Percentiles rank a stretch among this genome's conserved stretches.
These are phyloP conservation scores for Apteryx mantelli DNA, from an alignment of 2,113 vertebrate genomes.

Conservation along the genomic window DNA sequence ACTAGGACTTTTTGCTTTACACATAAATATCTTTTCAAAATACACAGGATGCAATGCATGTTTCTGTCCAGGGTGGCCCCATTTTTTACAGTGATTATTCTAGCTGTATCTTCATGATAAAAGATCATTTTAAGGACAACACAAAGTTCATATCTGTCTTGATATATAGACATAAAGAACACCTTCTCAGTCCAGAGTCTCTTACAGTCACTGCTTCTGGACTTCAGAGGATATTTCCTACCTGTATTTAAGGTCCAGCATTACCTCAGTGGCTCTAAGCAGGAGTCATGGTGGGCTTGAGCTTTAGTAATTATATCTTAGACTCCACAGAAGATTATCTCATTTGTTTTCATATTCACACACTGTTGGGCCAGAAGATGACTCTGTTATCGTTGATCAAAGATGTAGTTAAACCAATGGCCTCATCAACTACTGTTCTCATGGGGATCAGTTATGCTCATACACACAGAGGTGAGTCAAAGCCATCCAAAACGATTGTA, in stretches of 20 bases:
- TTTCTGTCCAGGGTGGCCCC: not conserved
- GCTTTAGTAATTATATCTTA: not conserved
- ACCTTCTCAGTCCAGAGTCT: not conserved
- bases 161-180: slow-evolving; percentile 1
- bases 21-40: not conserved
- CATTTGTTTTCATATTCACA: slow-evolving; percentile 43
- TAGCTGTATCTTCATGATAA: not conserved
- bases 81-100: slow-evolving; percentile 15
- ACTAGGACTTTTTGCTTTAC: not conserved
- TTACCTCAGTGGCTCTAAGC: not conserved
- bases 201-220: not conserved
- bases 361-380: not conserved
- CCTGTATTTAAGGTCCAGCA: not conserved
- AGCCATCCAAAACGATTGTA: not conserved
- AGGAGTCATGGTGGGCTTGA: not conserved
- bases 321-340: slow-evolving; percentile 5
- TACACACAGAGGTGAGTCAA: not conserved
- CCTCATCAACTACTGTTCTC: not conserved
- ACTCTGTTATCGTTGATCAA: not conserved
- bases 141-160: slow-evolving; percentile 30
- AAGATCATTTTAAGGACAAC: slow-evolving; percentile 18
- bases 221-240: slow-evolving; percentile 19
- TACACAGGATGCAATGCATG: not conserved
- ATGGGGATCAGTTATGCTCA: not conserved
- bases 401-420: not conserved